Evolutionary conservation across 2,888 invertebrate genomes (phyloP).

Genomic region (Siphonodentalium dalli): DNA sequence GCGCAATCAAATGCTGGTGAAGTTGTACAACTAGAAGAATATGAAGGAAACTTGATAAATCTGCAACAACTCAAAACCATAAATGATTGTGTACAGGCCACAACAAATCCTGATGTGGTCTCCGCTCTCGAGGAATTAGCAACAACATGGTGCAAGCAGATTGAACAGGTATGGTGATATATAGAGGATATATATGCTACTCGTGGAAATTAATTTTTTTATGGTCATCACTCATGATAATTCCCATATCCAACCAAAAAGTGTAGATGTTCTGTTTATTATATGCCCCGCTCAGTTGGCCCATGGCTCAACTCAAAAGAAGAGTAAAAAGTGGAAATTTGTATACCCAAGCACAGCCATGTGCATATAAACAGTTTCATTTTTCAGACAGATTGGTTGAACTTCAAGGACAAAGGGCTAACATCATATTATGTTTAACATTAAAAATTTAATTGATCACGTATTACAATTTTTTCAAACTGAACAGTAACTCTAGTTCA

Average conservation of each 20-base stretch:
- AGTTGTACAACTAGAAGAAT: conserved; percentile 37
- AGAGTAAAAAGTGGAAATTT: too few species aligned
- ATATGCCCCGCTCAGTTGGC: too few species aligned
- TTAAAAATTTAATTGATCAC: too few species aligned
- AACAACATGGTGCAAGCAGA: conserved; percentile 55
- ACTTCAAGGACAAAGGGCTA: too few species aligned
- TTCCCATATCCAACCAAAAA: not conserved
- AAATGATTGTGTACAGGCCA: conserved; percentile 70
- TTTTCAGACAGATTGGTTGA: too few species aligned
- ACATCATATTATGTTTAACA: too few species aligned
- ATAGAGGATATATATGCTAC: not conserved
- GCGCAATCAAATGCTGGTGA: conserved; percentile 51
- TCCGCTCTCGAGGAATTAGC: conserved; percentile 62
- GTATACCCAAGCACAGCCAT: too few species aligned
- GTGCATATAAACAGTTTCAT: too few species aligned
- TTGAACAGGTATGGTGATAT: conserved; percentile 53
- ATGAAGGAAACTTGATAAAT: conserved; percentile 40
- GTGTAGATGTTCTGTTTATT: not conserved
- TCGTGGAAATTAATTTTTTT: not conserved
- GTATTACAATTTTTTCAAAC: too few species aligned
- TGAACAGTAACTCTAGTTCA: too few species aligned
- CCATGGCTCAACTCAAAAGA: too few species aligned
- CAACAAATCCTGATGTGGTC: conserved; percentile 72
- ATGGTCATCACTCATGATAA: not conserved
- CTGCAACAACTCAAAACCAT: conserved; percentile 64